Base-by-base conservation (phyloP, 2,888 invertebrate genomes). In the Ischnus inquisitorius region DNA sequence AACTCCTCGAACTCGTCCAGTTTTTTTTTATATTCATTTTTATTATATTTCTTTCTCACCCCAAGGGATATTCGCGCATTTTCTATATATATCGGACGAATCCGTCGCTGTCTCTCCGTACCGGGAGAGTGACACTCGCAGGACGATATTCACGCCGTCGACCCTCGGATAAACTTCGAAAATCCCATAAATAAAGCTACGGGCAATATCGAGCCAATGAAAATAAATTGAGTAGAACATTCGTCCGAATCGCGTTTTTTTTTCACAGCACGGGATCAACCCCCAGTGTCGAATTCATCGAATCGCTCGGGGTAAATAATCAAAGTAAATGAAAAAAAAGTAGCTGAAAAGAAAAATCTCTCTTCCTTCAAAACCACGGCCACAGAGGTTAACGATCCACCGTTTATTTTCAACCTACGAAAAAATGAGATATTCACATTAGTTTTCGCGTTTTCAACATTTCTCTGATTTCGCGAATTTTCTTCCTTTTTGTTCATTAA, bases 401-500 rank as follows among this genome's bases (percentile, higher is more conserved):
- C 34, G 8, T 1, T 34, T 34, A 34, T 6, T 34, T 34, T 0
- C 0, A 4, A 34, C 4, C 8, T 34, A 34, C 34, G 6, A 34
- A 34, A 34, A 34, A 34, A 34, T 34, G 1, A 34, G 34, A 34
- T 34, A 1, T 34, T 34, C 8, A 6, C 6, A 34, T 34, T 34
- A 0, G 8, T 6, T 34, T 34, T 34, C 34, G 34, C 6, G 34
- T 34, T 34, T 34, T 34, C 8, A 6, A 5, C 34, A 34, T 34
- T 34, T 34, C 34, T 34, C 34, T 34, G 34, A 34, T 34, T 34
- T 34, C 34, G 34, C 8, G 1, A 34, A 34, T 62, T 41, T 79
- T 14, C 22, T 48, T 69, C 60, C 6, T 67, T 54, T 83, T 77
- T n/a, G n/a, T 80, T 82, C 82, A 82, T 85, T 86, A 75, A 86